A percentile compares a stretch with the other conserved stretches of the same genome.
phyloP scores from a whole-genome alignment of 2,888 invertebrate species.

The Fragum whitleyi region DNA sequence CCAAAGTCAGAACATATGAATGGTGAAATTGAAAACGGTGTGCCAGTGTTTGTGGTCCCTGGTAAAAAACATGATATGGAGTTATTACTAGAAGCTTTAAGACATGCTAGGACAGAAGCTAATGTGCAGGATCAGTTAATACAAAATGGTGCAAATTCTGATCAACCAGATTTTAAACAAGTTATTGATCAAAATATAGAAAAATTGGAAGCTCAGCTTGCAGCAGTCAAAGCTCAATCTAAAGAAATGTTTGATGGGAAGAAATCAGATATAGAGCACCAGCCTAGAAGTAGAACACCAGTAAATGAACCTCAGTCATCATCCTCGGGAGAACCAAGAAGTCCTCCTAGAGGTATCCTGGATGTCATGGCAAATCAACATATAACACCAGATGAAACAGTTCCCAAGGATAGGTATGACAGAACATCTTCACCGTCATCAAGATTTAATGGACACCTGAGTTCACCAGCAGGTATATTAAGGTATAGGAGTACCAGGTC shows the following conservation, averaged over 20 bases:
- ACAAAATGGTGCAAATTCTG: slow-evolving; percentile 43
- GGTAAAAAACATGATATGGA: slow-evolving; percentile 72
- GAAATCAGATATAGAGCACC: slow-evolving; percentile 16
- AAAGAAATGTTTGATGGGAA: slow-evolving; percentile 60
- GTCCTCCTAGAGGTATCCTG: slow-evolving; percentile 63
- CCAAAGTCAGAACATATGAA: slow-evolving; percentile 41
- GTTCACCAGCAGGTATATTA: slow-evolving; percentile 55
- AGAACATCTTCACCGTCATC: slow-evolving; percentile 15
- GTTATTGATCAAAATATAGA: slow-evolving; percentile 62
- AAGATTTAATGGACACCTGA: slow-evolving; percentile 32
- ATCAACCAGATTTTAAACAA: slow-evolving; percentile 55
- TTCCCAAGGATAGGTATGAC: slow-evolving; percentile 44
- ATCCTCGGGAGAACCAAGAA: slow-evolving; percentile 46
- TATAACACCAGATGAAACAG: slow-evolving; percentile 52
- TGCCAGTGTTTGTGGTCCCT: slow-evolving; percentile 72
- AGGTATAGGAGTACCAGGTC: slow-evolving; percentile 51
- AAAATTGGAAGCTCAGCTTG: slow-evolving; percentile 60
- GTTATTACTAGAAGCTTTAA: slow-evolving; percentile 71
- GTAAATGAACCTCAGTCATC: slow-evolving; percentile 34
- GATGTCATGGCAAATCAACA: slow-evolving; percentile 65
- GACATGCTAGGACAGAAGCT: slow-evolving; percentile 74
- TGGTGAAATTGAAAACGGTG: slow-evolving; percentile 54
- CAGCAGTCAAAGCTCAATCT: slow-evolving; percentile 65
- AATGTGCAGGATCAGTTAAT: slow-evolving; percentile 68
- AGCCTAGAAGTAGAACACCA: slow-evolving; percentile 39